Conservation (phyloP, 2,888 invertebrate genomes). For the Itoplectis maculator region DNA sequence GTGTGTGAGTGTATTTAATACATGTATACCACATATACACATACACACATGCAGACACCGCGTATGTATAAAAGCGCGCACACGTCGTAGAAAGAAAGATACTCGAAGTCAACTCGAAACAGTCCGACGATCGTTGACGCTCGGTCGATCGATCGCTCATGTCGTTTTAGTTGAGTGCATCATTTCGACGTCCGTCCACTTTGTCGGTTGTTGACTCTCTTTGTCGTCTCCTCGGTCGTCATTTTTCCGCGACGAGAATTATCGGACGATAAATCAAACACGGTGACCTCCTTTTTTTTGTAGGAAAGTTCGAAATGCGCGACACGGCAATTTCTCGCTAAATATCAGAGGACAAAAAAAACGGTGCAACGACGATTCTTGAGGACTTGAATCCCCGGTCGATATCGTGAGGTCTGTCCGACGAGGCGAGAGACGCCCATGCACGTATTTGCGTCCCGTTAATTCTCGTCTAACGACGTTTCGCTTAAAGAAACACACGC, state of each 20-base stretch:
- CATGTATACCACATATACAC: too few relatives aligned
- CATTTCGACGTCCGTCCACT: not conserved
- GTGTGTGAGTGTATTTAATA: too few relatives aligned
- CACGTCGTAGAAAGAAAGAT: not conserved
- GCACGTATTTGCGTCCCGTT: slow-evolving; percentile 45
- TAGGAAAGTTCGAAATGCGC: too few relatives aligned
- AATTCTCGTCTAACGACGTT: slow-evolving; percentile 41
- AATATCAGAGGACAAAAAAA: too few relatives aligned
- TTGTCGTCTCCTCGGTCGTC: too few relatives aligned
- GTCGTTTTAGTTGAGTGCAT: not conserved
- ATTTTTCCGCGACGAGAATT: too few relatives aligned
- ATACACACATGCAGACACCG: not conserved
- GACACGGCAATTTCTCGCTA: too few relatives aligned
- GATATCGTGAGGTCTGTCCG: not conserved
- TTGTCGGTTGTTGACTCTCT: too few relatives aligned
- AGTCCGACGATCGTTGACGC: not conserved
- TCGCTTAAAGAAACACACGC: slow-evolving; percentile 18
- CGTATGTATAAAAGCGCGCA: not conserved
- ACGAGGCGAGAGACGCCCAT: slow-evolving; percentile 2
- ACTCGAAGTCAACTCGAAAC: not conserved
- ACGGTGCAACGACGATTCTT: not conserved
- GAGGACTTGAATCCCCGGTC: not conserved
- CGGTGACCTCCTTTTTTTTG: too few relatives aligned
- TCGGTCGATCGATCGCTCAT: slow-evolving; percentile 18
- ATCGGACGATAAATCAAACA: too few relatives aligned